phyloP scores from a whole-genome alignment of 2,888 invertebrate genomes.

The Drosophila paranaensis region DNA sequence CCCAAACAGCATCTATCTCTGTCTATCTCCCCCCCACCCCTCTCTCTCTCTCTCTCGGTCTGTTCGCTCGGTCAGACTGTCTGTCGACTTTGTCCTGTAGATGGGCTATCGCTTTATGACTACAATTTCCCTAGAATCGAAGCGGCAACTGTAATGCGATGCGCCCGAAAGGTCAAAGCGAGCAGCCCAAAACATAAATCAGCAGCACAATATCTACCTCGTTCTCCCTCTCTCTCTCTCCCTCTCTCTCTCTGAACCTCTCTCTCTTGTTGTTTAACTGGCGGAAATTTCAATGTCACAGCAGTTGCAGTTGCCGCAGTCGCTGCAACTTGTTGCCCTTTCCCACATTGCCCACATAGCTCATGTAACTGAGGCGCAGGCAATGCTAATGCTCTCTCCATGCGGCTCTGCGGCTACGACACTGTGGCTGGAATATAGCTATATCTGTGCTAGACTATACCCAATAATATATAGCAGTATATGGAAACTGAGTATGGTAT shows the following conservation, averaged over 20 bases:
- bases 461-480: no score
- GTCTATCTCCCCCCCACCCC: not conserved
- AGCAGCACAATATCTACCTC: conserved; percentile 19
- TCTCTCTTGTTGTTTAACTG: conserved; percentile 1
- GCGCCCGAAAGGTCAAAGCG: conserved; percentile 65
- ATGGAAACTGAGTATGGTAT: no score
- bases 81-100: conserved; percentile 49
- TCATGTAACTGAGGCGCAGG: conserved; percentile 22
- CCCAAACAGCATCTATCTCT: conserved; percentile 14
- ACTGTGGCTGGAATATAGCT: not conserved
- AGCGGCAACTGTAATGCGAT: conserved; percentile 60
- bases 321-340: conserved; percentile 47
- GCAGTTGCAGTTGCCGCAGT: conserved; percentile 25
- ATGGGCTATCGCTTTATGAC: conserved; percentile 55
- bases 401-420: not conserved
- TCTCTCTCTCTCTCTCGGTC: not conserved
- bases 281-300: conserved; percentile 52
- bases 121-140: conserved; percentile 48
- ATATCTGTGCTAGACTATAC: no score
- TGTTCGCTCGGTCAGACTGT: conserved; percentile 8
- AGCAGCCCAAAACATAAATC: conserved; percentile 48
- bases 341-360: conserved; percentile 23
- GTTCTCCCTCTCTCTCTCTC: not conserved
- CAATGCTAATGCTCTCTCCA: conserved; percentile 2
- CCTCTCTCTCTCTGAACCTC: not conserved